These are phyloP conservation scores for Philopedon plagiatum DNA, from an alignment of 2,888 invertebrate genomes.

Conservation along the genomic window DNA sequence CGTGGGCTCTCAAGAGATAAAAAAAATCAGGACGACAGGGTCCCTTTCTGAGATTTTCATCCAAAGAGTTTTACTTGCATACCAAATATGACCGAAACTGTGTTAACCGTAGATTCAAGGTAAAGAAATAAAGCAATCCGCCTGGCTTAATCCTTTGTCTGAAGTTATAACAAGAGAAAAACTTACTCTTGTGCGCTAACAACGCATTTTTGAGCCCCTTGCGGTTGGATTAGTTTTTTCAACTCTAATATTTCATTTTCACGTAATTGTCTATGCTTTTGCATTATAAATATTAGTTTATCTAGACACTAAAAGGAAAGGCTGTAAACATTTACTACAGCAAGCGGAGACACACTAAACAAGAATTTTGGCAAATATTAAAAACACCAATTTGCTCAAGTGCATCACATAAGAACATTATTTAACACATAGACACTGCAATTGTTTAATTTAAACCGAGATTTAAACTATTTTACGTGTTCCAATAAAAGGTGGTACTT, in stretches of 20 bases:
- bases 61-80: no score
- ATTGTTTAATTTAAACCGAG: background rate
- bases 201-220: background rate
- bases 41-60: no score
- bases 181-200: background rate
- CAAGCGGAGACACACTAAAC: no score
- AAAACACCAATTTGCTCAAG: background rate
- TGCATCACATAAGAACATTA: background rate
- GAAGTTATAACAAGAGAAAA: background rate
- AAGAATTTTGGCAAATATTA: no score
- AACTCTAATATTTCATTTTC: constrained; percentile 15
- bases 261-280: constrained; percentile 7
- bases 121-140: no score
- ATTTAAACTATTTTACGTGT: constrained; percentile 1
- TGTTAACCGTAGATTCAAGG: no score
- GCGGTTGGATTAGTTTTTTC: constrained; percentile 10
- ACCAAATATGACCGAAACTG: no score
- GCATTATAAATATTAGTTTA: background rate
- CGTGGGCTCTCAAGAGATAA: no score
- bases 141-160: background rate
- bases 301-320: background rate
- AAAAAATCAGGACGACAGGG: no score
- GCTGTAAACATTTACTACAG: no score
- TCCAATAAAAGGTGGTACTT: background rate
- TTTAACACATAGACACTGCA: background rate